These are phyloP conservation scores for Polyergus mexicanus DNA, from an alignment of 1,140 invertebrate species.

Conservation along the genomic window DNA sequence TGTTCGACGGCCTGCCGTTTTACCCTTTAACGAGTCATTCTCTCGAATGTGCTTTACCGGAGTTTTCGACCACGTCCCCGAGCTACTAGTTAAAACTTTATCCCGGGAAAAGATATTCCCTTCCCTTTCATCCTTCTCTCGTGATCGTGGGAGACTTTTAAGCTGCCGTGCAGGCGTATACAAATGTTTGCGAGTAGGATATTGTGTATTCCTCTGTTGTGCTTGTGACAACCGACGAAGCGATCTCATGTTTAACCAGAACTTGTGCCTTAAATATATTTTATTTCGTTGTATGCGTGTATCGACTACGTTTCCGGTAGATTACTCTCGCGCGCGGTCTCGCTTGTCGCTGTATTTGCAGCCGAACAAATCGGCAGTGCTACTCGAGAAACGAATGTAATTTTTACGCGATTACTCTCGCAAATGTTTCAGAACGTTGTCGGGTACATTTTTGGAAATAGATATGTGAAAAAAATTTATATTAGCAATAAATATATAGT, in stretches of 20 bases:
- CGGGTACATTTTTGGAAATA: background rate
- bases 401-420: constrained; percentile 12
- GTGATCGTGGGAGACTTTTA: background rate
- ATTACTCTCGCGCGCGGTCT: constrained; percentile 14
- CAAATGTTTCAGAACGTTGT: background rate
- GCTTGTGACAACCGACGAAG: background rate
- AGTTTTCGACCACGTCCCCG: constrained; percentile 43
- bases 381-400: constrained; percentile 14
- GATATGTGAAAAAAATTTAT: background rate
- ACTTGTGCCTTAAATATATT: background rate
- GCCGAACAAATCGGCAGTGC: background rate
- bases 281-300: constrained; percentile 1
- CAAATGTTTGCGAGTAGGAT: background rate
- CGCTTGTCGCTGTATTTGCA: background rate
- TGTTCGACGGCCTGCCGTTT: constrained; percentile 19
- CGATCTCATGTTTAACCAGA: background rate
- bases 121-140: background rate
- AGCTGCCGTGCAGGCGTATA: background rate
- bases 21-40: constrained; percentile 48
- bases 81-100: constrained; percentile 61
- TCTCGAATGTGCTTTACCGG: constrained; percentile 38
- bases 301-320: constrained; percentile 28
- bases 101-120: constrained; percentile 40
- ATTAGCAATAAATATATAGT: background rate
- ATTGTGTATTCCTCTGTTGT: too few relatives aligned